Percentiles rank a stretch among this genome's conserved stretches.
These are phyloP conservation scores for Festucalex cinctus DNA, from an alignment of 2,113 vertebrate species.

Conservation along the genomic window DNA sequence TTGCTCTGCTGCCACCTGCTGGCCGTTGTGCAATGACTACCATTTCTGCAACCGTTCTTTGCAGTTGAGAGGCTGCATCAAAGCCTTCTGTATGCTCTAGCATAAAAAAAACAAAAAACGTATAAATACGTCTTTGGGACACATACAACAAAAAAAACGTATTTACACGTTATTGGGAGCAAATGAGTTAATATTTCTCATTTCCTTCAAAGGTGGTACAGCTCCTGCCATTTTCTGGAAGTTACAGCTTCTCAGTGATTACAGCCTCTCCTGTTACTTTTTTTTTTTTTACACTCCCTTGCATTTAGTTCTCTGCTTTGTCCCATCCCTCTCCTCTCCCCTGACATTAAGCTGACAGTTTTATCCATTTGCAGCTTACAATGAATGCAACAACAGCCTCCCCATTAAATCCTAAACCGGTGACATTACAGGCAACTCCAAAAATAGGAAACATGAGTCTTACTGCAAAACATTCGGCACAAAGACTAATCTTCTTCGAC, in stretches of 20 bases:
- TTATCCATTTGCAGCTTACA: slow-evolving; percentile 23
- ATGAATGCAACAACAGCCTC: slow-evolving; percentile 27
- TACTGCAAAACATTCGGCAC: slow-evolving; percentile 16
- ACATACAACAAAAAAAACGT: too few species aligned
- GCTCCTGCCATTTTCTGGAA: not conserved
- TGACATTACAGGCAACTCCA: slow-evolving; percentile 11
- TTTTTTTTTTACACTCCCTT: too few species aligned
- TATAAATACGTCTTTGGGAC: too few species aligned
- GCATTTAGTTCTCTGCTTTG: not conserved
- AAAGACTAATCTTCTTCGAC: slow-evolving; percentile 18
- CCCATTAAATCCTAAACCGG: slow-evolving; percentile 13
- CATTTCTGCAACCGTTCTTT: too few species aligned
- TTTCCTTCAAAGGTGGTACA: not conserved
- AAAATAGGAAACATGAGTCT: slow-evolving; percentile 29
- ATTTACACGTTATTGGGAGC: too few species aligned
- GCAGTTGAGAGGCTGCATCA: too few species aligned
- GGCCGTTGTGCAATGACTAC: too few species aligned
- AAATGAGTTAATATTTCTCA: too few species aligned
- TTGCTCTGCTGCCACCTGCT: too few species aligned
- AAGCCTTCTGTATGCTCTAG: too few species aligned
- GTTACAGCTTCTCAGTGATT: not conserved
- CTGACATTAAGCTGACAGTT: slow-evolving; percentile 26
- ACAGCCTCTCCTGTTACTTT: slow-evolving; percentile 1
- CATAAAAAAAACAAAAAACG: too few species aligned
- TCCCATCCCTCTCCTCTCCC: not conserved